Conservation (phyloP, 1,140 invertebrate genomes). For the Papilio glaucus region DNA sequence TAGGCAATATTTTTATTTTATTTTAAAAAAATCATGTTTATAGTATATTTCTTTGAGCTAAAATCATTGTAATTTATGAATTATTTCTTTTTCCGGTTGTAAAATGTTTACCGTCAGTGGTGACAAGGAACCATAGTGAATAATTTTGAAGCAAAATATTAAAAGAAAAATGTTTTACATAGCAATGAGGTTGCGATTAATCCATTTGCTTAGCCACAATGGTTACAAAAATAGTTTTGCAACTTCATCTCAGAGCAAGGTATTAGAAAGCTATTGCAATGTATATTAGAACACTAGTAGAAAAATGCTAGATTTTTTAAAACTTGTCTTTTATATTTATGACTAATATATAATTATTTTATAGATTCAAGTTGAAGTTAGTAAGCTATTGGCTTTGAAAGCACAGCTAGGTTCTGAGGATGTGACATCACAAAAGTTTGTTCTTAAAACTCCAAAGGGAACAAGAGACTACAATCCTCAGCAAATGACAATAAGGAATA, state of each 20-base stretch:
- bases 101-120: slow-evolving; percentile 58
- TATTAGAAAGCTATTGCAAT: slow-evolving; percentile 51
- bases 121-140: slow-evolving; percentile 71
- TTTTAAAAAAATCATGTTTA: slow-evolving; percentile 23
- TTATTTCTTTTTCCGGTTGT: slow-evolving; percentile 63
- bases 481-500: slow-evolving; percentile 96
- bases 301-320: not conserved
- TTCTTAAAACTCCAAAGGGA: slow-evolving; percentile 96
- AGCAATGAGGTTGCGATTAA: slow-evolving; percentile 60
- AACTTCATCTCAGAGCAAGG: slow-evolving; percentile 73
- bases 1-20: slow-evolving; percentile 26
- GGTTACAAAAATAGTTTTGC: slow-evolving; percentile 68
- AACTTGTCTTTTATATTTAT: not conserved
- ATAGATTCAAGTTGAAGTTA: slow-evolving; percentile 88
- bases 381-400: slow-evolving; percentile 92
- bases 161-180: slow-evolving; percentile 65
- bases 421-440: slow-evolving; percentile 88
- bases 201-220: slow-evolving; percentile 55
- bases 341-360: slow-evolving; percentile 42
- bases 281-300: not conserved
- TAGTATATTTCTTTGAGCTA: too few relatives aligned
- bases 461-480: slow-evolving; percentile 97
- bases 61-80: slow-evolving; percentile 33
- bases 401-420: slow-evolving; percentile 86
- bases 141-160: slow-evolving; percentile 50